phyloP scores from a whole-genome alignment of 2,113 vertebrate species.

The Nettapus auritus region DNA sequence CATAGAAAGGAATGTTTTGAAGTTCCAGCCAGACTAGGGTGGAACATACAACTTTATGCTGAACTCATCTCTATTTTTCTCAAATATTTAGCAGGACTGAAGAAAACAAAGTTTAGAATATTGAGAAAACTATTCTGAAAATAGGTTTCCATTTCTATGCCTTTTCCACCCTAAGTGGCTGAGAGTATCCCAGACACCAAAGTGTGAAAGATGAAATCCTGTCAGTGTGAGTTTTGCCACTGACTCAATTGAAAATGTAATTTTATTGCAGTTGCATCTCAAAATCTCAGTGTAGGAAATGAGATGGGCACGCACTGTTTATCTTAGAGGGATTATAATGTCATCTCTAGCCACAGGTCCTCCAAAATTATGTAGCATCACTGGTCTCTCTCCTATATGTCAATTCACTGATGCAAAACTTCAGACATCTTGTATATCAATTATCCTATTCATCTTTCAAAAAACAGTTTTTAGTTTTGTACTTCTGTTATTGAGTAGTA shows the following conservation, averaged over 20 bases:
- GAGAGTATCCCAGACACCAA: neutral
- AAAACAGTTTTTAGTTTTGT: neutral
- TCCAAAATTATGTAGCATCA: neutral
- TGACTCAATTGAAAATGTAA: neutral
- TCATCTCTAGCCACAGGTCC: neutral
- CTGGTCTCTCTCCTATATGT: neutral
- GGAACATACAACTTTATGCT: neutral
- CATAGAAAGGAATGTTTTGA: neutral
- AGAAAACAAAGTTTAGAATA: neutral
- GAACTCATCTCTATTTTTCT: neutral
- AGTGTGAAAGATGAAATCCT: neutral
- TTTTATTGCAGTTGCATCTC: neutral
- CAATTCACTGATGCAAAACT: neutral
- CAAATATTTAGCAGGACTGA: neutral
- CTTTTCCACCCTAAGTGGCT: neutral
- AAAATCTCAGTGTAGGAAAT: neutral
- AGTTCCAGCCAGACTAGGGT: neutral
- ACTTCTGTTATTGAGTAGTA: neutral
- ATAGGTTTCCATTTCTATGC: neutral
- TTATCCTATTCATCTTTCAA: neutral
- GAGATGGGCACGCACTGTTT: neutral
- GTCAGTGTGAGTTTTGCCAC: neutral
- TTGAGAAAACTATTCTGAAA: neutral
- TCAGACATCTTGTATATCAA: neutral
- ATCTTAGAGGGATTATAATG: neutral